These are phyloP conservation scores for Coregonus ussuriensis DNA, from an alignment of 2,797 vertebrate species.

Conservation along the genomic window DNA sequence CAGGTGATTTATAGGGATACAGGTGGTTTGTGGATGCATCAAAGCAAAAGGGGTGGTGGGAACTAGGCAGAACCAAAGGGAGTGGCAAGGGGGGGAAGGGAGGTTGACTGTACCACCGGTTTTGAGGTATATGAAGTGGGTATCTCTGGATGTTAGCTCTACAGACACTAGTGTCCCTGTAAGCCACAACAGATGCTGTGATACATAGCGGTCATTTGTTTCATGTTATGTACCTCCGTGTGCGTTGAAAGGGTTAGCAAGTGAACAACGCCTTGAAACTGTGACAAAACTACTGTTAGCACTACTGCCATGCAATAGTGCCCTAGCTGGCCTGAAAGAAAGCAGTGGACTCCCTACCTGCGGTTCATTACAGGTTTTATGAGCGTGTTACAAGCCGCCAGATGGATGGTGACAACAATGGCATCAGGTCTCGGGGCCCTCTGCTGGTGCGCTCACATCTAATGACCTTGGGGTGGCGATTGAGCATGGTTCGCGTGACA, in stretches of 20 bases:
- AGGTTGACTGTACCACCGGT: constrained; percentile 1
- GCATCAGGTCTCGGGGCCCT: constrained; percentile 54
- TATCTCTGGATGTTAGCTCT: not conserved
- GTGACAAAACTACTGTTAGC: constrained; percentile 1
- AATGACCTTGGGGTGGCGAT: constrained; percentile 71
- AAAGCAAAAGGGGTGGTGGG: not conserved
- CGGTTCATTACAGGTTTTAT: constrained; percentile 66
- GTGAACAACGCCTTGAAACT: constrained; percentile 7
- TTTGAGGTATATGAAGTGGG: not conserved
- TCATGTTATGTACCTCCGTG: not conserved
- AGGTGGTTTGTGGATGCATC: constrained; percentile 23
- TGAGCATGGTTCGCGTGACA: constrained; percentile 30
- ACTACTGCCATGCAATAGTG: constrained; percentile 2
- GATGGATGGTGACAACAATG: constrained; percentile 76
- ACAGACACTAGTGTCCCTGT: not conserved
- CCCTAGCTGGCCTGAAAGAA: constrained; percentile 28
- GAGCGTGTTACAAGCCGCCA: constrained; percentile 69
- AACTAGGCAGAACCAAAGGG: not conserved
- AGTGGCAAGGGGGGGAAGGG: not conserved
- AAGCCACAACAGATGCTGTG: not conserved
- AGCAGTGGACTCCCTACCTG: constrained; percentile 45
- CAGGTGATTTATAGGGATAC: constrained; percentile 17
- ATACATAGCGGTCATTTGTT: not conserved
- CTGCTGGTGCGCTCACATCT: constrained; percentile 61
- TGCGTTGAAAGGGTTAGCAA: not conserved